Conservation (phyloP, 2,888 invertebrate species). For the Xestia c-nigrum region DNA sequence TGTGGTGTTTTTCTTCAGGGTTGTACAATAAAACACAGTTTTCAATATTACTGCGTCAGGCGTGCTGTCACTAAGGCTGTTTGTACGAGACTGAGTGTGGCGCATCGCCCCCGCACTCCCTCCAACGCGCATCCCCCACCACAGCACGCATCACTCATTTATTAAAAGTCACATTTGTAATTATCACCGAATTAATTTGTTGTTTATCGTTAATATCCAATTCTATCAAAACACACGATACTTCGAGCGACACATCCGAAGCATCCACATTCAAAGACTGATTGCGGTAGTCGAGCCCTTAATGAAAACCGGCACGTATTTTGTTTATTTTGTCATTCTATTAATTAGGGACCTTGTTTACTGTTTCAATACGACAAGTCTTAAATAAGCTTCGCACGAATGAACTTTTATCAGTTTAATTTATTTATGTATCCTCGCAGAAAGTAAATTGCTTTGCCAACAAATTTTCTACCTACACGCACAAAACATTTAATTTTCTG, state of each 20-base stretch:
- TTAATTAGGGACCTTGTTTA: slow-evolving; percentile 84
- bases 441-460: slow-evolving; percentile 73
- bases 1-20: too few relatives aligned
- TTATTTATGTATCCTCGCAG: slow-evolving; percentile 76
- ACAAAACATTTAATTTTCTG: slow-evolving; percentile 57
- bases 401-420: slow-evolving; percentile 82
- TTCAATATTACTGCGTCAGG: too few relatives aligned
- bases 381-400: slow-evolving; percentile 80
- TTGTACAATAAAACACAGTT: too few relatives aligned
- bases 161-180: too few relatives aligned
- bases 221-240: slow-evolving; percentile 7
- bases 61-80: too few relatives aligned
- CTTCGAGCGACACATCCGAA: slow-evolving; percentile 35
- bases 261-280: slow-evolving; percentile 63
- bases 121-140: too few relatives aligned
- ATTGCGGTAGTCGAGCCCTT: slow-evolving; percentile 70
- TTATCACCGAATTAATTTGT: neutral
- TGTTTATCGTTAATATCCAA: slow-evolving; percentile 3
- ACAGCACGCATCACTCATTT: too few relatives aligned
- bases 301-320: slow-evolving; percentile 76
- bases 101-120: too few relatives aligned
- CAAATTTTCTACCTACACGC: slow-evolving; percentile 63
- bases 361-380: slow-evolving; percentile 80
- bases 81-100: too few relatives aligned
- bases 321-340: slow-evolving; percentile 81